Conservation (phyloP, 2,888 invertebrate species). For the Metacarcinus magister region DNA sequence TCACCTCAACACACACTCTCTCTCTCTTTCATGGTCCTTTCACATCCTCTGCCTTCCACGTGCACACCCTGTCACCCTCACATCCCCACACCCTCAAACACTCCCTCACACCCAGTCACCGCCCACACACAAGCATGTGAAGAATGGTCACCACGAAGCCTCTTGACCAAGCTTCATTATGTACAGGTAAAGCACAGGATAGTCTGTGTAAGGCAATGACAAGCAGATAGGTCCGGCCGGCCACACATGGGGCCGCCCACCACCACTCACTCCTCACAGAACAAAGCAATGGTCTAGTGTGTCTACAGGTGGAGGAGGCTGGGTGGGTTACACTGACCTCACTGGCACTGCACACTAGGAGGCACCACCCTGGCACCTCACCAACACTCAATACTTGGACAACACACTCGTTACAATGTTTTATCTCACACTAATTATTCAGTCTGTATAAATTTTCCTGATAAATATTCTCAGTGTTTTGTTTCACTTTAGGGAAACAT, state of each 20-base stretch:
- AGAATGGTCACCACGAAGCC: constrained; percentile 56
- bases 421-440: too few species aligned
- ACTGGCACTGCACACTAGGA: neutral
- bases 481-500: too few species aligned
- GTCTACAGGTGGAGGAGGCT: neutral
- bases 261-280: neutral
- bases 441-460: too few species aligned
- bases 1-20: neutral
- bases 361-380: neutral
- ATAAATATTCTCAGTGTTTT: too few species aligned
- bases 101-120: neutral
- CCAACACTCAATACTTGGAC: neutral
- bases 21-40: neutral
- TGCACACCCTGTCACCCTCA: neutral
- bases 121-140: constrained; percentile 65
- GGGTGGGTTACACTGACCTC: neutral
- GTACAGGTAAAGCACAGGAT: constrained; percentile 79
- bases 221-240: constrained; percentile 52
- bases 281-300: neutral
- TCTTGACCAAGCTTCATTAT: constrained; percentile 67
- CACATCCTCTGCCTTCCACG: neutral
- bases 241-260: neutral
- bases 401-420: neutral
- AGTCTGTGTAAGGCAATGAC: constrained; percentile 76
- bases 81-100: neutral